phyloP scores from a whole-genome alignment of 1,140 invertebrate species.

The Ceratosolen solmsi region DNA sequence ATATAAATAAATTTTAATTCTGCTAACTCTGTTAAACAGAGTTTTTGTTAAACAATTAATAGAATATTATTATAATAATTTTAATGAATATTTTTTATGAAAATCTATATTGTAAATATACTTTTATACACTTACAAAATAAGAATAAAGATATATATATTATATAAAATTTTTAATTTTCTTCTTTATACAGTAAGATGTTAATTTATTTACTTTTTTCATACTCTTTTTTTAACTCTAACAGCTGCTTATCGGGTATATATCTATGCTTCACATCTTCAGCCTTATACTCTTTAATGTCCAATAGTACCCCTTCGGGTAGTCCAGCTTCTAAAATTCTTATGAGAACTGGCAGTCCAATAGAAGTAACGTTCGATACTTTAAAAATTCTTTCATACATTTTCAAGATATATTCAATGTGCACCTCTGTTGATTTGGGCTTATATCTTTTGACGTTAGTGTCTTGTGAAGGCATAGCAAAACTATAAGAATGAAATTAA shows the following conservation, averaged over 20 bases:
- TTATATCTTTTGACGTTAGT: constrained; percentile 81
- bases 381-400: constrained; percentile 86
- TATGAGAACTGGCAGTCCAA: constrained; percentile 77
- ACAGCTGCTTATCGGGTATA: constrained; percentile 85
- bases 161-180: constrained; percentile 34
- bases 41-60: constrained; percentile 52
- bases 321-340: constrained; percentile 81
- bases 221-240: constrained; percentile 81
- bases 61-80: constrained; percentile 49
- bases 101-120: constrained; percentile 53
- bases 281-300: constrained; percentile 76
- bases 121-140: constrained; percentile 52
- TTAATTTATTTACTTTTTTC: constrained; percentile 55
- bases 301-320: constrained; percentile 83
- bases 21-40: constrained; percentile 36
- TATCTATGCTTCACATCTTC: constrained; percentile 80
- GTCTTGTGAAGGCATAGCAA: constrained; percentile 81
- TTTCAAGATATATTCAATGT: constrained; percentile 82
- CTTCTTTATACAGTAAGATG: too few relatives aligned
- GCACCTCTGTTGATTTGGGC: constrained; percentile 77
- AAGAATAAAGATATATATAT: constrained; percentile 48
- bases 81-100: constrained; percentile 51
- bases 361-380: constrained; percentile 76
- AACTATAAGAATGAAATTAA: constrained; percentile 81
- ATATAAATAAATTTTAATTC: constrained; percentile 51